Percentiles rank a stretch among this genome's conserved stretches.
These are phyloP conservation scores for Drosophila hydei DNA, from an alignment of 1,140 invertebrate genomes.

Conservation along the genomic window DNA sequence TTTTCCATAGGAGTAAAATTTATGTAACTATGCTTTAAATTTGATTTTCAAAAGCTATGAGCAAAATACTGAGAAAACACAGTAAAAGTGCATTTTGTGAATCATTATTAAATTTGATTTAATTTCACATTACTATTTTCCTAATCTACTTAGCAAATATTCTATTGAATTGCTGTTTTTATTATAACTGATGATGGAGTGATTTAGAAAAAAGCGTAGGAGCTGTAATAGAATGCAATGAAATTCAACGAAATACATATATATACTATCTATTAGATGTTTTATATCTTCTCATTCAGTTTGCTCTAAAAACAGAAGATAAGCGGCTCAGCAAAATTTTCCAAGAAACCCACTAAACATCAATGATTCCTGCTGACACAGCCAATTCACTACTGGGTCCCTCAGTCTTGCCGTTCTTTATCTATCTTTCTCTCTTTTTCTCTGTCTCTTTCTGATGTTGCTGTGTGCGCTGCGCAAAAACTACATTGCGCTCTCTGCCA, in stretches of 20 bases:
- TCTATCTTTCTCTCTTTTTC: neutral
- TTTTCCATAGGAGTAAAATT: constrained; percentile 32
- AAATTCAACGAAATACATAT: neutral
- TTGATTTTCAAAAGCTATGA: constrained; percentile 23
- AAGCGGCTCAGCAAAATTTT: constrained; percentile 14
- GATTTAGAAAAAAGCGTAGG: neutral
- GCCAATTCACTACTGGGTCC: constrained; percentile 45
- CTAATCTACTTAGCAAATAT: constrained; percentile 2
- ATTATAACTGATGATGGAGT: neutral
- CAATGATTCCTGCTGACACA: constrained; percentile 38
- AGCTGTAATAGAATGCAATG: constrained; percentile 3
- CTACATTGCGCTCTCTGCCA: constrained; percentile 60
- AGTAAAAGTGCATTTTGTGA: too few species aligned
- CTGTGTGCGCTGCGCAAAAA: constrained; percentile 71
- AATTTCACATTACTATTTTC: neutral
- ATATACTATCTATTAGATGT: neutral
- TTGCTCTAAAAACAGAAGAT: constrained; percentile 7
- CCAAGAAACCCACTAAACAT: constrained; percentile 27
- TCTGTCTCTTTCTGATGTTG: constrained; percentile 36
- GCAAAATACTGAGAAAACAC: constrained; percentile 28
- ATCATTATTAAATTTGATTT: too few species aligned
- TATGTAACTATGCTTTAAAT: constrained; percentile 29
- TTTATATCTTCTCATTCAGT: constrained; percentile 1
- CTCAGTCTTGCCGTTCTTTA: constrained; percentile 12
- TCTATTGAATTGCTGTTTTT: neutral